phyloP scores from a whole-genome alignment of 2,113 vertebrate species.

The Cynocephalus volans region DNA sequence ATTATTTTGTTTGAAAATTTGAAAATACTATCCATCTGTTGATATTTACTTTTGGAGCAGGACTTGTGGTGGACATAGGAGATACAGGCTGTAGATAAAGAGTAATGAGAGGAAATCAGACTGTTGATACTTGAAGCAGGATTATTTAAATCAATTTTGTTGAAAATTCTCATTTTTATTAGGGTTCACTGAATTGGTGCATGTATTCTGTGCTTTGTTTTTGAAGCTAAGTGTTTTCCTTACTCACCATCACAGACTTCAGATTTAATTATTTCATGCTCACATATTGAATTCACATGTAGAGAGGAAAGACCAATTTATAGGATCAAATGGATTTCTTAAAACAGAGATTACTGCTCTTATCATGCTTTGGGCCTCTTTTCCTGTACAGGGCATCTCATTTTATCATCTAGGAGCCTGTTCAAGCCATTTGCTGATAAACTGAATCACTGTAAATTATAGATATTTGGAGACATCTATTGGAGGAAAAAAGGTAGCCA shows the following conservation, averaged over 20 bases:
- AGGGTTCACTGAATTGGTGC: background rate
- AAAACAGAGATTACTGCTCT: background rate
- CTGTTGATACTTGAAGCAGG: slow-evolving; percentile 38
- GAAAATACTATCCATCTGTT: slow-evolving; percentile 1
- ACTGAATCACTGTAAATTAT: slow-evolving; percentile 42
- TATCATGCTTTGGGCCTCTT: background rate
- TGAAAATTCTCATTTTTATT: slow-evolving; percentile 35
- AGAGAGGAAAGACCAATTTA: background rate
- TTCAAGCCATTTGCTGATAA: slow-evolving; percentile 52
- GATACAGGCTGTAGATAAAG: background rate
- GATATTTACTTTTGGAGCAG: slow-evolving; percentile 28
- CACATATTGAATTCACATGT: background rate
- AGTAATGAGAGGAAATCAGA: background rate
- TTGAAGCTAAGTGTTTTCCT: background rate
- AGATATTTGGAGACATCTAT: background rate
- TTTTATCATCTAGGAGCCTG: slow-evolving; percentile 17
- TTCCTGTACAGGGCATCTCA: background rate
- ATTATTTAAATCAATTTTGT: slow-evolving; percentile 21
- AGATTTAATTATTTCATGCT: slow-evolving; percentile 47
- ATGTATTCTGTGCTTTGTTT: slow-evolving; percentile 28
- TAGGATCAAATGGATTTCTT: background rate
- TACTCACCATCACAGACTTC: background rate
- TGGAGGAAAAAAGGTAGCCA: background rate
- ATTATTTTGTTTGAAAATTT: slow-evolving; percentile 56
- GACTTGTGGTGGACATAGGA: background rate